Conservation (phyloP, 2,888 invertebrate species). For the Tridacna gigas region DNA sequence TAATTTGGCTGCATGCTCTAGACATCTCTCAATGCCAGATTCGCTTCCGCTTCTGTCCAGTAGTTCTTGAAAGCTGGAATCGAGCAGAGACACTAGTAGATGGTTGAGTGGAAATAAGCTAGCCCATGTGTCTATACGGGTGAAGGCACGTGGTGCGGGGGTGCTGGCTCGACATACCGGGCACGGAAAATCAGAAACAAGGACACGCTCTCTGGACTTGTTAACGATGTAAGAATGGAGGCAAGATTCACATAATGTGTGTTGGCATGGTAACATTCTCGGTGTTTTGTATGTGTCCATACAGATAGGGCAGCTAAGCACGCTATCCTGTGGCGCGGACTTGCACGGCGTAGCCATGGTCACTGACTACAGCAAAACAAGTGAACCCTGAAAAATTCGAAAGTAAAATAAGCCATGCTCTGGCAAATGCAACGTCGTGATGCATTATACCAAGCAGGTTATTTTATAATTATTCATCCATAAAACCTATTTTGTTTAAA, state of each 20-base stretch:
- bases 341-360: constrained; percentile 52
- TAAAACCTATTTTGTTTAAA: no score
- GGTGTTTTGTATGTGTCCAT: constrained; percentile 66
- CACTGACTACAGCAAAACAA: neutral
- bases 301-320: constrained; percentile 61
- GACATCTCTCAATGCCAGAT: constrained; percentile 37
- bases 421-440: no score
- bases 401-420: neutral
- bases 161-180: constrained; percentile 62
- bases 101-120: constrained; percentile 62
- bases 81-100: constrained; percentile 58
- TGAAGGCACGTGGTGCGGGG: constrained; percentile 62
- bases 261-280: constrained; percentile 64
- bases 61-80: constrained; percentile 56
- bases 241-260: constrained; percentile 62
- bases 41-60: constrained; percentile 41
- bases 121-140: constrained; percentile 63
- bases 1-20: constrained; percentile 52
- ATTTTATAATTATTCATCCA: no score
- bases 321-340: constrained; percentile 58
- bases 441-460: no score
- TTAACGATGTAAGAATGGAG: constrained; percentile 65
- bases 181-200: constrained; percentile 64
- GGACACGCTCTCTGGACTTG: constrained; percentile 59
- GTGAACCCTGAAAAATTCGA: neutral